phyloP scores from a whole-genome alignment of 37 sponge, comb jelly and placozoan species.

The Agelas oroides region DNA sequence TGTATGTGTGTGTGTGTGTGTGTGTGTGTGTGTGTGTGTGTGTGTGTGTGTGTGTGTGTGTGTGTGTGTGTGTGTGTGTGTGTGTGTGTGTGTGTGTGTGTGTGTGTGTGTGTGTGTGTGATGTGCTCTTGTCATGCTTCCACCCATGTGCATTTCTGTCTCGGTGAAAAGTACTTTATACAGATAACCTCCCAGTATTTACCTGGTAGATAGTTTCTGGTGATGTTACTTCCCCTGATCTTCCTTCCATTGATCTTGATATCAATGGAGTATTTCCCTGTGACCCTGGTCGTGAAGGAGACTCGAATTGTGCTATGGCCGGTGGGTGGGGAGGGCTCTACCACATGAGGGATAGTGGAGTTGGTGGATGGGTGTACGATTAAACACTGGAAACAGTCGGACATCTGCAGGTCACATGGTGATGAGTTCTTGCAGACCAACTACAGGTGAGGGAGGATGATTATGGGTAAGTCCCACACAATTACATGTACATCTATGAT shows the following conservation, averaged over 20 bases:
- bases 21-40: too few relatives aligned
- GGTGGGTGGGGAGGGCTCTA: conserved; percentile 61
- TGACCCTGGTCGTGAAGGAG: conserved; percentile 62
- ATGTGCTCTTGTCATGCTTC: conserved; percentile 4
- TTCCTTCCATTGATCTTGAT: conserved; percentile 42
- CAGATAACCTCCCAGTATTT: not conserved
- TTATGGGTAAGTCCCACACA: too few relatives aligned
- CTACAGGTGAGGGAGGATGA: conserved; percentile 23
- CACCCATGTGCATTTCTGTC: too few relatives aligned
- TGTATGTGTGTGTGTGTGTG: too few relatives aligned
- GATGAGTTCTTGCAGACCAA: conserved; percentile 36
- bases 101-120: too few relatives aligned
- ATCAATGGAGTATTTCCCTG: conserved; percentile 53
- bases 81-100: too few relatives aligned
- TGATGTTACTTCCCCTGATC: conserved; percentile 5
- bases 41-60: too few relatives aligned
- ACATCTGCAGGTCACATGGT: conserved; percentile 56
- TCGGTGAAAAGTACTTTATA: too few relatives aligned
- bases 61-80: too few relatives aligned
- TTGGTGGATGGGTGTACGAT: not conserved
- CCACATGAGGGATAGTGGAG: conserved; percentile 53
- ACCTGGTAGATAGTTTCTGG: conserved; percentile 29
- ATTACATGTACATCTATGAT: too few relatives aligned
- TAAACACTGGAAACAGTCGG: conserved; percentile 35
- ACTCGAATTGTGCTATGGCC: conserved; percentile 6